phyloP scores from a whole-genome alignment of 1,140 invertebrate species.

The Sitophilus oryzae region DNA sequence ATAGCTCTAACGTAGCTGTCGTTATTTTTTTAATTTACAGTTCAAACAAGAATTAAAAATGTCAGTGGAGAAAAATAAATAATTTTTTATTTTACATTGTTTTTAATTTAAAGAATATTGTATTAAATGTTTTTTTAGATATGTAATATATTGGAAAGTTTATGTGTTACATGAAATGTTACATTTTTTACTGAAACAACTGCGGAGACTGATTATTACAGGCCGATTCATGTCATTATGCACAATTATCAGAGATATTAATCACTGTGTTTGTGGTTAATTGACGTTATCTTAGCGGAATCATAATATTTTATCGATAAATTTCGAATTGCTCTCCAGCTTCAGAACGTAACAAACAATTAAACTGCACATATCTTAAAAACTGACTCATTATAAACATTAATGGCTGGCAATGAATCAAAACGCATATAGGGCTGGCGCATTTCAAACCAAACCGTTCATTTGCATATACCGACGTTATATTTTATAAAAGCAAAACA shows the following conservation, averaged over 20 bases:
- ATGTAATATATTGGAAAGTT: too few species aligned
- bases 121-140: not conserved
- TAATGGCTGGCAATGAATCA: not conserved
- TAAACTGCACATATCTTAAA: not conserved
- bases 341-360: not conserved
- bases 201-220: too few species aligned
- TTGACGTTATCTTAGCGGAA: too few species aligned
- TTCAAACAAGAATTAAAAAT: too few species aligned
- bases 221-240: too few species aligned
- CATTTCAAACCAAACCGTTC: not conserved
- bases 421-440: not conserved
- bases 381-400: not conserved
- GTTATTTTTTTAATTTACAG: not conserved
- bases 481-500: not conserved
- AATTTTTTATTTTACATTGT: not conserved
- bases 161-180: too few species aligned
- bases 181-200: too few species aligned
- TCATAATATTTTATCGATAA: not conserved
- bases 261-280: not conserved
- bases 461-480: not conserved
- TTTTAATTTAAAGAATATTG: not conserved
- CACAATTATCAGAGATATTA: not conserved
- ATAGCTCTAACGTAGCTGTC: slow-evolving; percentile 2
- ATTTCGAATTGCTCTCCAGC: not conserved
- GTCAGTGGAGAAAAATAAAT: too few species aligned